Conservation (phyloP, 2,888 invertebrate genomes). For the Pseudanteris insignis region DNA sequence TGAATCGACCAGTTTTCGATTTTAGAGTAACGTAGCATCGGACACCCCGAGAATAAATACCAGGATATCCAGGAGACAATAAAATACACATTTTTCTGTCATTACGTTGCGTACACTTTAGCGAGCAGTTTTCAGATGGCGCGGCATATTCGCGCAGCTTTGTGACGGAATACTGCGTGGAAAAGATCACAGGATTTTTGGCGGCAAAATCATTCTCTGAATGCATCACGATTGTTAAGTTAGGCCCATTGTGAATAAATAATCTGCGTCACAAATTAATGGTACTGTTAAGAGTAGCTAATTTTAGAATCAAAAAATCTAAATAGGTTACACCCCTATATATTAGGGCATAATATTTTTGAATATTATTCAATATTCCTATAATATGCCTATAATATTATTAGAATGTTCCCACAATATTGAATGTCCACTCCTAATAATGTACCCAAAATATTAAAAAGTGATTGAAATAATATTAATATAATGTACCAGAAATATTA, state of each 20-base stretch:
- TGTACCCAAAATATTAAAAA: too few species aligned
- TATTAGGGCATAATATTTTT: too few species aligned
- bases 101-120: constrained; percentile 56
- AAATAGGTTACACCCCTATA: too few species aligned
- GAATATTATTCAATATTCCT: too few species aligned
- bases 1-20: constrained; percentile 53
- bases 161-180: constrained; percentile 57
- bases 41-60: constrained; percentile 56
- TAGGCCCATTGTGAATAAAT: constrained; percentile 54
- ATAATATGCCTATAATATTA: too few species aligned
- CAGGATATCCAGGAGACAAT: constrained; percentile 56
- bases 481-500: too few species aligned
- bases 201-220: constrained; percentile 56
- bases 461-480: too few species aligned
- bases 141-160: constrained; percentile 51
- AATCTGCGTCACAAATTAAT: constrained; percentile 47
- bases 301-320: too few species aligned
- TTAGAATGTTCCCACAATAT: too few species aligned
- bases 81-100: constrained; percentile 53
- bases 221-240: constrained; percentile 54
- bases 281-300: too few species aligned
- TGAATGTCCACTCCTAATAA: too few species aligned
- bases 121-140: constrained; percentile 51
- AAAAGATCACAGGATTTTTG: constrained; percentile 58
- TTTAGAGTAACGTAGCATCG: constrained; percentile 54